Evolutionary conservation across 2,888 invertebrate genomes (phyloP).

Genomic region (Oscheius myriophilus): DNA sequence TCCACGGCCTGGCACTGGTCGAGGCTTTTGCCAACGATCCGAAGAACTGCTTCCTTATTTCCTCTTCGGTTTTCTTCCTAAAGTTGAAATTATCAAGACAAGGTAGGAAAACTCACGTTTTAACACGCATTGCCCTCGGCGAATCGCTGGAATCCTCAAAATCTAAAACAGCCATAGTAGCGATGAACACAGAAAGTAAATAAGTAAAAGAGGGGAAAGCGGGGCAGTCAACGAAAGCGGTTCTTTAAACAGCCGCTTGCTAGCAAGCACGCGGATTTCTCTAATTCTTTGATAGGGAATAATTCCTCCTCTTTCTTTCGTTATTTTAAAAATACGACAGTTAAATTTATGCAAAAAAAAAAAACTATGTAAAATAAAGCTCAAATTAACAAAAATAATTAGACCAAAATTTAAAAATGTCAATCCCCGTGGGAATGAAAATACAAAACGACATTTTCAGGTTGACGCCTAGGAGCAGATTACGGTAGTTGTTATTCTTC

Average conservation of each 20-base stretch:
- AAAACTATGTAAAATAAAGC: too few relatives aligned
- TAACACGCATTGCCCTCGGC: constrained; percentile 18
- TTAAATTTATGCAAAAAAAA: too few relatives aligned
- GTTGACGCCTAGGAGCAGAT: too few relatives aligned
- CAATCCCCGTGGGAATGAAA: too few relatives aligned
- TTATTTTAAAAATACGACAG: too few relatives aligned
- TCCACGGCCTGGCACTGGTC: constrained; percentile 10
- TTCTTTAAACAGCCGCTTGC: neutral
- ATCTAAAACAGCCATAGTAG: neutral
- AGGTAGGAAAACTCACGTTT: constrained; percentile 6
- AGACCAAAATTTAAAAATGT: too few relatives aligned
- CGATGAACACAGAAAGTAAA: too few relatives aligned
- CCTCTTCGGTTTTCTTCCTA: constrained; percentile 36
- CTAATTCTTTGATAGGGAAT: neutral
- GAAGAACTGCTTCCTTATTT: constrained; percentile 29
- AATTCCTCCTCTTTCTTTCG: too few relatives aligned
- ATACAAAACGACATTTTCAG: too few relatives aligned
- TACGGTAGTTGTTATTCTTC: too few relatives aligned
- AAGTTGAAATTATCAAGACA: neutral
- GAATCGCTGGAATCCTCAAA: neutral
- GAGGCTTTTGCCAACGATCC: constrained; percentile 24
- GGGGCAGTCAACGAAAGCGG: neutral
- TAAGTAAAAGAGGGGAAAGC: too few relatives aligned
- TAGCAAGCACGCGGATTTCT: neutral
- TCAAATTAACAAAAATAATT: too few relatives aligned